Conservation (phyloP, 2,797 vertebrate genomes). For the Spondyliosoma cantharus region DNA sequence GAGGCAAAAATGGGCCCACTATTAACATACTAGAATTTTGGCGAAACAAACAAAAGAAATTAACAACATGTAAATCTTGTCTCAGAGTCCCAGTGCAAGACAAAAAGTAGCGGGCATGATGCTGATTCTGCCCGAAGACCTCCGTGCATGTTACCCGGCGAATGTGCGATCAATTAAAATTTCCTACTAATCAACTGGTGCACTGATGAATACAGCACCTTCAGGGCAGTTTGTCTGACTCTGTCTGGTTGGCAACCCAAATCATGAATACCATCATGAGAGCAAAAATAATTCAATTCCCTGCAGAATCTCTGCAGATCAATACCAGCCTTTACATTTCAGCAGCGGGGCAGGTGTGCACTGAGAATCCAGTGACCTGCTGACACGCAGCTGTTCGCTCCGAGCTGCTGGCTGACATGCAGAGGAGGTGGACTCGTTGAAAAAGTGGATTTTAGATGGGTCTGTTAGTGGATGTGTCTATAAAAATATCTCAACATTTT, state of each 20-base stretch:
- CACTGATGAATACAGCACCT: not conserved
- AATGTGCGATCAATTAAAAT: not conserved
- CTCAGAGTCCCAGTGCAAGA: not conserved
- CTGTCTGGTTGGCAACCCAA: not conserved
- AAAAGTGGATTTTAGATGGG: slow-evolving; percentile 26
- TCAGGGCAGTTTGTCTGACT: not conserved
- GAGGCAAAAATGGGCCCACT: not conserved
- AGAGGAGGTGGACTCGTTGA: slow-evolving; percentile 11
- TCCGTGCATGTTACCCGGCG: not conserved
- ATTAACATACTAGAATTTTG: not conserved
- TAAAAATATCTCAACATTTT: slow-evolving; percentile 3
- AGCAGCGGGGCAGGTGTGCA: slow-evolving; percentile 30
- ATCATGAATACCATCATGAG: slow-evolving; percentile 38
- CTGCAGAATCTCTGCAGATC: slow-evolving; percentile 43
- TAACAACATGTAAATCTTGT: not conserved
- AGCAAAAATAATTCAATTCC: slow-evolving; percentile 40
- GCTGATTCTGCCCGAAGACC: not conserved
- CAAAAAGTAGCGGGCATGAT: not conserved
- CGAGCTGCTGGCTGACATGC: not conserved
- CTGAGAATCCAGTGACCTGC: slow-evolving; percentile 21
- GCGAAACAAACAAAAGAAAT: not conserved
- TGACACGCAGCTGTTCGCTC: slow-evolving; percentile 48
- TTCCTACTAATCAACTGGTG: not conserved
- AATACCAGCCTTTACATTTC: slow-evolving; percentile 38
- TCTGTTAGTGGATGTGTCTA: not conserved